Percentiles rank a stretch among this genome's conserved stretches.
phyloP scores from a whole-genome alignment of 2,113 vertebrate species.

The Aspiorhynchus laticeps region DNA sequence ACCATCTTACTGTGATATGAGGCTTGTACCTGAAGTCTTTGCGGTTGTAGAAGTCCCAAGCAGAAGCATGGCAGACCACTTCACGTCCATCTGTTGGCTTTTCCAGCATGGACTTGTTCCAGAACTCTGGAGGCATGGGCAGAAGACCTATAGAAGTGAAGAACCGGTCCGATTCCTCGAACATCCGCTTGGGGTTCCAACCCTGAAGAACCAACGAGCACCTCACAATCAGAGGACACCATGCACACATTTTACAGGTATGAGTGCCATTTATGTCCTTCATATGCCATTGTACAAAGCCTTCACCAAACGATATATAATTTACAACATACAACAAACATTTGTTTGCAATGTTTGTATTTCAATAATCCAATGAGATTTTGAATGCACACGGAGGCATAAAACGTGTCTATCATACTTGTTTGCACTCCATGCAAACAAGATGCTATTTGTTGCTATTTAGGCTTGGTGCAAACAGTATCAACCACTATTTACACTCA shows the following conservation, averaged over 20 bases:
- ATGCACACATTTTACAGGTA: neutral
- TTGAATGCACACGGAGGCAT: neutral
- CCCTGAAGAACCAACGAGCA: slow-evolving; percentile 69
- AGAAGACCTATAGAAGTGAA: slow-evolving; percentile 86
- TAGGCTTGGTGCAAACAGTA: neutral
- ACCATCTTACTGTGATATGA: slow-evolving; percentile 48
- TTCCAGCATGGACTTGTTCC: slow-evolving; percentile 89
- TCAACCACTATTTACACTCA: neutral
- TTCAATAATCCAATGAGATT: neutral
- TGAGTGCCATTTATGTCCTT: neutral
- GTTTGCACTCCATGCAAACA: neutral
- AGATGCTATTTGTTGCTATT: neutral
- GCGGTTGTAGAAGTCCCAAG: slow-evolving; percentile 98
- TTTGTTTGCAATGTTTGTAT: neutral
- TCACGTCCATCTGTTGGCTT: slow-evolving; percentile 84
- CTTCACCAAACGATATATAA: neutral
- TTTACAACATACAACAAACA: neutral
- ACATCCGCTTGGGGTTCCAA: slow-evolving; percentile 89
- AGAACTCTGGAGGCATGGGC: slow-evolving; percentile 89
- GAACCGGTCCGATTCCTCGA: slow-evolving; percentile 89
- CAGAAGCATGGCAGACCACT: slow-evolving; percentile 95
- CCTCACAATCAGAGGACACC: neutral
- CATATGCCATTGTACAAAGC: neutral
- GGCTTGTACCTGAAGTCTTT: slow-evolving; percentile 95
- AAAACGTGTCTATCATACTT: neutral